Evolutionary conservation across 2,888 invertebrate genomes (phyloP), one percentile per base, ranked within the genome.

Genomic region (Saturnia japonica): DNA sequence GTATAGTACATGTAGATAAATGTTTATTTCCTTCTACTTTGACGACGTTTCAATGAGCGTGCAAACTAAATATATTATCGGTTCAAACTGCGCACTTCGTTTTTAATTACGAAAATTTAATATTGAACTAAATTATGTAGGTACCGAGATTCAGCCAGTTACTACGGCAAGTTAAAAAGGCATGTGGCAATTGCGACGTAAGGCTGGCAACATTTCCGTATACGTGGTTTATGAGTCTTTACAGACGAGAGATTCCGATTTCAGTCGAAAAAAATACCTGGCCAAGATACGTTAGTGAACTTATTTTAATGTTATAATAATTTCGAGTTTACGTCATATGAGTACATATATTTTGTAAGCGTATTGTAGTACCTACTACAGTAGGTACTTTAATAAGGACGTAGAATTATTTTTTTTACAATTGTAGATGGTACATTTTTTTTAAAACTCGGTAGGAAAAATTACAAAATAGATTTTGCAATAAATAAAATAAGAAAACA

Each of bases 101-200:
- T 86, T 85, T 88, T 88, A 88, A 90, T 88, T 87, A 84, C 84
- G 80, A 82, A 85, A 85, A 84, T 84, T 85, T 84, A 86, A 85
- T 85, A 89, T 90, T 87, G 86, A 86, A 90, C 85, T 86, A 83
- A 87, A 87, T 68, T 78, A 78, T 75, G 71, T 84, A 84, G 82
- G 80, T 85, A 84, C 83, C 80, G 68, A 76, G 75, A 74, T 73
- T 77, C 76, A 80, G 84, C 85, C 85, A 82, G 85, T 85, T 86
- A 88, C 86, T 84, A 80, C 87, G 87, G 83, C 82, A 86, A 89
- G 87, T 91, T 92, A 89, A 94, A 93, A 90, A 88, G 88, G 90
- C 93, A 88, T 94, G 88, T 89, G 84, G 85, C 83, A 91, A 94
- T 93, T 93, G 93, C 93, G 93, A 93, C 87, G 91, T 91, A 89